Percentiles rank a stretch among this genome's conserved stretches.
These are phyloP conservation scores for Numenius arquata DNA, from an alignment of 2,113 vertebrate species.

Conservation along the genomic window DNA sequence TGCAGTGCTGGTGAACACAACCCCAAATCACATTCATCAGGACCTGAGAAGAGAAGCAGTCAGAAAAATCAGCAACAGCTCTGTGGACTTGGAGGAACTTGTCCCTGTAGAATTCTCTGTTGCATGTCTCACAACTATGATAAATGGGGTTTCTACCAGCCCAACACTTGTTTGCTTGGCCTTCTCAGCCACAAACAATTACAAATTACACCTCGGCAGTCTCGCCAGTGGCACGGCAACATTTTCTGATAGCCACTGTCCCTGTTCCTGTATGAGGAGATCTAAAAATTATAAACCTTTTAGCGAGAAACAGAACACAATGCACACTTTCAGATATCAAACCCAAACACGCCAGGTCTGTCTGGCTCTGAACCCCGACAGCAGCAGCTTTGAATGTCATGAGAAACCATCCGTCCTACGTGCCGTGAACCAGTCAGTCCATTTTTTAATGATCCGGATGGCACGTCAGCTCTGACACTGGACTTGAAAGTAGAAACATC, in stretches of 20 bases:
- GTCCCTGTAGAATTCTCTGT: background rate
- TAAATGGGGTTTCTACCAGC: background rate
- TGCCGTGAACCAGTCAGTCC: background rate
- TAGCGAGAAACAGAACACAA: background rate
- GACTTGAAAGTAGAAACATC: background rate
- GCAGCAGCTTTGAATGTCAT: background rate
- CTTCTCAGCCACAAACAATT: background rate
- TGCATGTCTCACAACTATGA: background rate
- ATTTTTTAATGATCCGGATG: background rate
- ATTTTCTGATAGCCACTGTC: background rate
- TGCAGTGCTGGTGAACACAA: background rate
- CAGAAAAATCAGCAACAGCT: background rate
- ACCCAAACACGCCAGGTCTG: background rate
- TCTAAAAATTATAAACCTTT: background rate
- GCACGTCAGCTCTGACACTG: background rate
- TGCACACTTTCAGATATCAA: background rate
- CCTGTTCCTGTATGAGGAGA: background rate
- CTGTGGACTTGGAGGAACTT: background rate
- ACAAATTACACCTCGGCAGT: background rate
- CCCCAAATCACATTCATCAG: background rate
- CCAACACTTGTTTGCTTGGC: background rate
- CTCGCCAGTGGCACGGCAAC: background rate
- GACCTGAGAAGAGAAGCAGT: background rate
- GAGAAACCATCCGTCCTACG: background rate
- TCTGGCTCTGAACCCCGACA: background rate